Evolutionary conservation across 2,113 vertebrate species (phyloP), one percentile per base, ranked within the genome.

Genomic region (Dissostichus mawsoni): DNA sequence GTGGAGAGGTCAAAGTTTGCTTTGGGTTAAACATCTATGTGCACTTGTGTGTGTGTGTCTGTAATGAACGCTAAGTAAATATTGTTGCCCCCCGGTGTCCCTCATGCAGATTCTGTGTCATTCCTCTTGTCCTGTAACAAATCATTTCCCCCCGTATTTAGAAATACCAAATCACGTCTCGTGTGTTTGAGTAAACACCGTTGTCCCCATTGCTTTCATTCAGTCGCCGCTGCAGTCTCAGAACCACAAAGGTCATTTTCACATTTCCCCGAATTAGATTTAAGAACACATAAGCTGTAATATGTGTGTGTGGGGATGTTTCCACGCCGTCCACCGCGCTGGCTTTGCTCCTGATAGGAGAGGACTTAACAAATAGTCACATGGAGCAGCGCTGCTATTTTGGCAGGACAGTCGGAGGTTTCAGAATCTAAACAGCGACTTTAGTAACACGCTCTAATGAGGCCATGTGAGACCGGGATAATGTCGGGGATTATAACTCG

Each of bases 321-420:
- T 93, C 92, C 92, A 90, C 20, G 74, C 61, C 53, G 78, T 82
- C 86, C 82, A 73, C 90, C 91, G 87, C 90, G 86, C 58, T 67
- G 91, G 92, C 93, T 95, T 94, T 94, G 81, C 91, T 94, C 89
- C 92, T 92, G 91, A 93, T 92, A 90, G 87, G 78, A 87, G 83
- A 84, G 93, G 92, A 89, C 93, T 95, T 95, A 93, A 94, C 94
- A 94, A 95, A 95, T 95, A 93, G 93, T 95, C 94, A 94, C 93
- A 90, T 89, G 90, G 84, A 91, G 78, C 89, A 48, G 64, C 11
- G 80, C 78, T 81, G 88, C 86, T 94, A 94, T 95, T 93, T 93
- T 92, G 90, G 92, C 90, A 11, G 69, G 87, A 81, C 61, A 10
- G 70, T 65, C 80, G 78, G 80, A 44, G 76, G 84, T 85, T 78